Percentiles rank a stretch among this genome's conserved stretches.
Conservation (phyloP, 2,113 vertebrate genomes). For the Talpa occidentalis region DNA sequence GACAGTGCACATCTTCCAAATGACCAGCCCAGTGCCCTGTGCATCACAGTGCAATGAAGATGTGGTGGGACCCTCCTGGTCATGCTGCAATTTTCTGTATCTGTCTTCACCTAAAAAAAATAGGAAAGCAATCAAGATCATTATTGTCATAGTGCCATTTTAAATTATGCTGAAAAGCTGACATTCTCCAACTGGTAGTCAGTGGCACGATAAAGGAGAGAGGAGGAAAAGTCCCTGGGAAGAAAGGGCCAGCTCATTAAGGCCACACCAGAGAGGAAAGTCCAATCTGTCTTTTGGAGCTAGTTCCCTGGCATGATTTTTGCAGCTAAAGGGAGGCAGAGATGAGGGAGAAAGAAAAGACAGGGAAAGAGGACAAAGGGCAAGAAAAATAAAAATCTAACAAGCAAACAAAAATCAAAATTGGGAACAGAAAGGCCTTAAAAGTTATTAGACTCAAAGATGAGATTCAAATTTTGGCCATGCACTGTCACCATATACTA, state of each 20-base stretch:
- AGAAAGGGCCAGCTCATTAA: background rate
- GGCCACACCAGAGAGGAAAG: background rate
- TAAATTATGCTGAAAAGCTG: background rate
- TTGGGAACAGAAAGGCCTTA: background rate
- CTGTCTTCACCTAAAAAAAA: background rate
- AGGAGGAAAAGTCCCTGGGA: background rate
- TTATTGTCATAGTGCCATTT: background rate
- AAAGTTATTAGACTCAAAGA: slow-evolving; percentile 30
- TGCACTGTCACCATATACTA: background rate
- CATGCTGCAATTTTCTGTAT: background rate
- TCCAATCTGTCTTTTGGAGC: background rate
- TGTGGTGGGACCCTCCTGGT: background rate
- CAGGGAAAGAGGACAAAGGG: background rate
- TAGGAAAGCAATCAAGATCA: background rate
- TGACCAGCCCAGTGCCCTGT: background rate
- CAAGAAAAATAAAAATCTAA: background rate
- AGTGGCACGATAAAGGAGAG: background rate
- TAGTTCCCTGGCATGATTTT: background rate
- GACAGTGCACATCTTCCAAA: background rate
- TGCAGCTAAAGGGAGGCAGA: background rate
- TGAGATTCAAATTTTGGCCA: background rate
- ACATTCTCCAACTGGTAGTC: background rate
- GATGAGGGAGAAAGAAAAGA: background rate
- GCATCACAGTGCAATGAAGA: background rate
- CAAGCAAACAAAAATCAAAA: background rate